Evolutionary conservation across 2,113 vertebrate species (phyloP).

Genomic region (Notechis scutatus): DNA sequence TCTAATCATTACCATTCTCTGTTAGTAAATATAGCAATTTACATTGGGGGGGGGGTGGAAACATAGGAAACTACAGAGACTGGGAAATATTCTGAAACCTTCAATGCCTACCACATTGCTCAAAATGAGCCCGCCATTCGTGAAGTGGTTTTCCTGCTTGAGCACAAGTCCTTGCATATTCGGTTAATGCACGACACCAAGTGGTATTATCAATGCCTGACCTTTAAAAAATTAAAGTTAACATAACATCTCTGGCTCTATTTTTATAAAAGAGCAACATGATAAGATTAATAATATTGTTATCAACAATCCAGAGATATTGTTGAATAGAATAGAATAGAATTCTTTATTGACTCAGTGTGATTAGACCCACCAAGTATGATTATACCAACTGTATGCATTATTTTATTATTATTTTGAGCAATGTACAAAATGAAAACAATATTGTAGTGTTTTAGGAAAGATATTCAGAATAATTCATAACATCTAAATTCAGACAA

Average conservation of each 20-base stretch:
- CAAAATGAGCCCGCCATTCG: slow-evolving; percentile 81
- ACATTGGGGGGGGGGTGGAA: neutral
- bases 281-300: neutral
- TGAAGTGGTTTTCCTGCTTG: slow-evolving; percentile 87
- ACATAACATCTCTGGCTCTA: slow-evolving; percentile 10
- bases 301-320: neutral
- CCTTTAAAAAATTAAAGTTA: slow-evolving; percentile 66
- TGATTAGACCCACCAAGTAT: no score
- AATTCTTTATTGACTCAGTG: no score
- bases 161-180: slow-evolving; percentile 89
- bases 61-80: rapidly evolving
- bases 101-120: slow-evolving; percentile 79
- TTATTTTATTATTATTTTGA: neutral
- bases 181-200: slow-evolving; percentile 87
- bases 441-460: neutral
- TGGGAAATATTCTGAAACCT: slow-evolving; percentile 14
- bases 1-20: neutral
- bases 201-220: slow-evolving; percentile 75
- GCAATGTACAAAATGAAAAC: neutral
- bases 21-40: neutral
- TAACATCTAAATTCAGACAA: neutral
- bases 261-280: neutral
- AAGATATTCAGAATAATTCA: neutral
- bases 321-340: neutral
- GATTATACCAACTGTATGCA: neutral